A percentile compares a stretch with the other conserved stretches of the same genome.
These are phyloP conservation scores for Aulostomus chinensis DNA, from an alignment of 2,797 vertebrate species.

Conservation along the genomic window DNA sequence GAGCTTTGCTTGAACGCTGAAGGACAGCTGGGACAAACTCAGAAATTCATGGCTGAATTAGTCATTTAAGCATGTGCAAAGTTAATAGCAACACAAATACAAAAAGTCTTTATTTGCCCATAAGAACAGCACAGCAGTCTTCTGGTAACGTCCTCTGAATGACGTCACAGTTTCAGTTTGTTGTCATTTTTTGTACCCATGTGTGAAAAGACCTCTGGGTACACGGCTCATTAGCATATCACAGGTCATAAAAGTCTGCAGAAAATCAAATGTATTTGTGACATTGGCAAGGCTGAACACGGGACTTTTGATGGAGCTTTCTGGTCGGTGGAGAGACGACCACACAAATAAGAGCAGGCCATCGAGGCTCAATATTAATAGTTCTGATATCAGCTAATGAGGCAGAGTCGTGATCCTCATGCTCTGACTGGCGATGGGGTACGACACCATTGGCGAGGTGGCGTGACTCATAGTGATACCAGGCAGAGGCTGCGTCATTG, in stretches of 20 bases:
- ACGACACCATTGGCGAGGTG: slow-evolving; percentile 95
- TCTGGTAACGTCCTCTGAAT: background rate
- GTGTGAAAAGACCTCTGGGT: slow-evolving; percentile 22
- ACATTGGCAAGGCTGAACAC: no score
- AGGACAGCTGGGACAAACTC: no score
- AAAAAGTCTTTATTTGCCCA: slow-evolving; percentile 7
- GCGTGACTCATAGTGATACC: slow-evolving; percentile 97
- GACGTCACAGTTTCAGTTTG: slow-evolving; percentile 14
- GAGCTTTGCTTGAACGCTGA: no score
- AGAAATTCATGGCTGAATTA: no score
- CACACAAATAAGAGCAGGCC: background rate
- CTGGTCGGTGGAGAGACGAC: no score
- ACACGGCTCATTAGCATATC: no score
- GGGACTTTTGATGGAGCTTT: no score
- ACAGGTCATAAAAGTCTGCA: no score
- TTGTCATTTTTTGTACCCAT: slow-evolving; percentile 1
- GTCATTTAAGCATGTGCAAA: slow-evolving; percentile 45
- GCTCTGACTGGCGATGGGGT: slow-evolving; percentile 96
- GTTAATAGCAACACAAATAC: slow-evolving; percentile 10
- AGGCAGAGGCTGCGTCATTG: slow-evolving; percentile 91
- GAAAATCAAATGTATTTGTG: no score
- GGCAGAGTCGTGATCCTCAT: slow-evolving; percentile 97
- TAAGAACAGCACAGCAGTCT: slow-evolving; percentile 3
- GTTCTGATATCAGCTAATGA: slow-evolving; percentile 83
- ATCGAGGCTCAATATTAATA: no score